Evolutionary conservation across 2,888 invertebrate species (phyloP).

Genomic region (Cetonia aurata): DNA sequence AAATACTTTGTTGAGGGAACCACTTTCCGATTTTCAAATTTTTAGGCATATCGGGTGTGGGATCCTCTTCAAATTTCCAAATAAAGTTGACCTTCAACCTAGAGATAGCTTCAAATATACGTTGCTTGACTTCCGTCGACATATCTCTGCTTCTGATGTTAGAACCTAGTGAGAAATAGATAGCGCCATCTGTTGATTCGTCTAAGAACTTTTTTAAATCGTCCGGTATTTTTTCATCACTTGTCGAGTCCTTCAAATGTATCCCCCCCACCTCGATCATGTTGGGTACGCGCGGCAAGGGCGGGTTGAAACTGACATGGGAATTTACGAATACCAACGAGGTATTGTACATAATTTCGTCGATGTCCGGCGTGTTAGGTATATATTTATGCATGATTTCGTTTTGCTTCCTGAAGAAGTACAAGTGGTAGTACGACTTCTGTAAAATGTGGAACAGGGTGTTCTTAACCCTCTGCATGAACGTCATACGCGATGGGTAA

Average conservation of each 20-base stretch:
- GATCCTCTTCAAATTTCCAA: conserved; percentile 61
- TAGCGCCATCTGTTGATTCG: conserved; percentile 58
- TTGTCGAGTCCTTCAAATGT: conserved; percentile 59
- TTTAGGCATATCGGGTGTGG: conserved; percentile 59
- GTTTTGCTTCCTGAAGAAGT: conserved; percentile 46
- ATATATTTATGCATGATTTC: conserved; percentile 49
- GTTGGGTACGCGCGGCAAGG: conserved; percentile 70
- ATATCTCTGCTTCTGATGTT: conserved; percentile 57
- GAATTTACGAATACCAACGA: conserved; percentile 59
- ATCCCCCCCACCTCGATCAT: conserved; percentile 72
- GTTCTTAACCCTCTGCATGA: conserved; percentile 71
- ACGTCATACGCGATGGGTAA: conserved; percentile 67
- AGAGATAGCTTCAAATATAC: conserved; percentile 58
- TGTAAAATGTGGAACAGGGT: conserved; percentile 57
- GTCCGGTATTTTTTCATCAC: conserved; percentile 44
- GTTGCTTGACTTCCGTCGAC: conserved; percentile 53
- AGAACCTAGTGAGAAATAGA: conserved; percentile 63
- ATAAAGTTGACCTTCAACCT: conserved; percentile 60
- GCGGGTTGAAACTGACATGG: conserved; percentile 69
- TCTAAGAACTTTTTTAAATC: conserved; percentile 59
- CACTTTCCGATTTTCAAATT: conserved; percentile 65
- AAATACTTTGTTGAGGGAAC: conserved; percentile 62
- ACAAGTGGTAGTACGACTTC: conserved; percentile 48
- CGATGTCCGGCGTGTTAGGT: conserved; percentile 47
- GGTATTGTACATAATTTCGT: conserved; percentile 55